phyloP scores from a whole-genome alignment of 2,113 vertebrate genomes.

The Suricata suricatta region DNA sequence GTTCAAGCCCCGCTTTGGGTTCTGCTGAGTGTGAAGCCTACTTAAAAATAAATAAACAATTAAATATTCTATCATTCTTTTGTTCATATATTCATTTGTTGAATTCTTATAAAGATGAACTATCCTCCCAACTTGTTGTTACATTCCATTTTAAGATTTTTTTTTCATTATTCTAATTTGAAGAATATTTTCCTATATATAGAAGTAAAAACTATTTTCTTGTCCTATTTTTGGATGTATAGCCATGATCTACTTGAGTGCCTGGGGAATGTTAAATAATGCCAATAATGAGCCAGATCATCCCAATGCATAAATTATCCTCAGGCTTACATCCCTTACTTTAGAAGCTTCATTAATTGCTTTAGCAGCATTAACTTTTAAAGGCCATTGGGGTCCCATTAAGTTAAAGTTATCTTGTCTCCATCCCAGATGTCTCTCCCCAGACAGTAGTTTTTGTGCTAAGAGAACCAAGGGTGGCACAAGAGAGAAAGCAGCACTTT shows the following conservation, averaged over 20 bases:
- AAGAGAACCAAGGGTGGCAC: slow-evolving; percentile 58
- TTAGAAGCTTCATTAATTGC: slow-evolving; percentile 75
- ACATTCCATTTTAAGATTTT: slow-evolving; percentile 3
- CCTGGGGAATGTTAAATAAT: slow-evolving; percentile 75
- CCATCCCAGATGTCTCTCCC: slow-evolving; percentile 62
- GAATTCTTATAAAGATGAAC: not conserved
- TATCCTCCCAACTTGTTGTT: not conserved
- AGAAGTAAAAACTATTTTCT: slow-evolving; percentile 43
- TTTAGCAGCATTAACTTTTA: slow-evolving; percentile 74
- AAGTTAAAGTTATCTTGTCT: slow-evolving; percentile 72
- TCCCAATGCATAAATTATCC: slow-evolving; percentile 73
- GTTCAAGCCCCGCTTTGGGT: too few species aligned
- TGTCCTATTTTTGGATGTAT: slow-evolving; percentile 36
- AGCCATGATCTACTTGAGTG: slow-evolving; percentile 19
- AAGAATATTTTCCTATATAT: slow-evolving; percentile 13
- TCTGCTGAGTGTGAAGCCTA: too few species aligned
- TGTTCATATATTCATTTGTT: not conserved
- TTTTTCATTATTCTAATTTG: slow-evolving; percentile 3
- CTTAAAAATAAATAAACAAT: too few species aligned
- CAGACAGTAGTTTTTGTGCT: slow-evolving; percentile 56
- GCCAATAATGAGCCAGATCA: slow-evolving; percentile 64
- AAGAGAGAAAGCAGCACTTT: slow-evolving; percentile 51
- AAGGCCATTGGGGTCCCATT: slow-evolving; percentile 69
- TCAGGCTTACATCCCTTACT: slow-evolving; percentile 53
- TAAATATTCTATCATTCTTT: not conserved